Evolutionary conservation across 2,888 invertebrate species (phyloP).

Genomic region (Trachelus stipa): DNA sequence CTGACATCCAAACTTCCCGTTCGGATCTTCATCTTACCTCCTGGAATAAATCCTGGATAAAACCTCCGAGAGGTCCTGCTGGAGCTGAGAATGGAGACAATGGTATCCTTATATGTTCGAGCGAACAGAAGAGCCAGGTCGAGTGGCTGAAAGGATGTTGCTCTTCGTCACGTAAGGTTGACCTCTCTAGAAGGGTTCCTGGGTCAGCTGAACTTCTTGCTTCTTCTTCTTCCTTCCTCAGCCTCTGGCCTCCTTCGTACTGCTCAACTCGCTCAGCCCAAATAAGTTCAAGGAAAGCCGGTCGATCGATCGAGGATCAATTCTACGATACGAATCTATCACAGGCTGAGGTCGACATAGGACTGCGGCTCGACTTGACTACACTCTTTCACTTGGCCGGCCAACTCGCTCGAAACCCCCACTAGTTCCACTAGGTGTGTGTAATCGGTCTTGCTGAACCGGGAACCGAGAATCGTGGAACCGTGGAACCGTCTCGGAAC

Average conservation of each 20-base stretch:
- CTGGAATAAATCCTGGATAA: background rate
- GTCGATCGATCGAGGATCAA: conserved; percentile 46
- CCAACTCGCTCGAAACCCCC: conserved; percentile 31
- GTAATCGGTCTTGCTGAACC: conserved; percentile 30
- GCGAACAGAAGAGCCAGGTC: background rate
- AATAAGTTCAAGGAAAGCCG: background rate
- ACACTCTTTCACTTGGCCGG: conserved; percentile 21
- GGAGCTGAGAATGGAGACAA: background rate
- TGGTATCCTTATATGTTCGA: background rate
- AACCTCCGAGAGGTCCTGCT: background rate
- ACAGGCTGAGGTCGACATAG: conserved; percentile 63
- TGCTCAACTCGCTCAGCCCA: background rate
- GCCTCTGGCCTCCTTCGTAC: background rate
- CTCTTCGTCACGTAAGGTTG: background rate
- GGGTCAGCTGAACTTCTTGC: background rate
- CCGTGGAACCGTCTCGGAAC: conserved; percentile 26
- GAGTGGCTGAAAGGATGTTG: background rate
- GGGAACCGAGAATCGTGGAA: conserved; percentile 32
- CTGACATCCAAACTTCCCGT: conserved; percentile 2
- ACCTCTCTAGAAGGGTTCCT: background rate
- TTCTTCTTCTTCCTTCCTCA: background rate
- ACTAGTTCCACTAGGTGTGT: conserved; percentile 27
- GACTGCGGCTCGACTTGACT: conserved; percentile 57
- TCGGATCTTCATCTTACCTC: conserved; percentile 25
- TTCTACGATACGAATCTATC: conserved; percentile 59